Evolutionary conservation across 2,888 invertebrate genomes (phyloP), one percentile per base, ranked within the genome.

Genomic region (Dasypogon diadema): DNA sequence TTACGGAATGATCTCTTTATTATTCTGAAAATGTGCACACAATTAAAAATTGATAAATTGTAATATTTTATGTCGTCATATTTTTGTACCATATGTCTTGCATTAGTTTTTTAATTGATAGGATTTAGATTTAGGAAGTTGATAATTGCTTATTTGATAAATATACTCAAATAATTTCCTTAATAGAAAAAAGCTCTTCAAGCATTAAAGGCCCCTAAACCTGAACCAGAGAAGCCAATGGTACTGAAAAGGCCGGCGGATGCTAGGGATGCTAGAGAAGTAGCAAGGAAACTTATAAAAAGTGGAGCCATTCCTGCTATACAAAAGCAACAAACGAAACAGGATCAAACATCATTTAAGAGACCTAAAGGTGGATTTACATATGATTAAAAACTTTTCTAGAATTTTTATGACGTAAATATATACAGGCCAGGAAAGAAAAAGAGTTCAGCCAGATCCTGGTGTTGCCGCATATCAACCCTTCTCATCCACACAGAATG

Each of bases 281-380:
- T 97, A 24, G 98, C 97, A 0, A 93, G 97, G 75, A 98, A 97
- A 84, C 87, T 98, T n/a, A 91, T 98, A 1, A 96, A 96, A 86
- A 95, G 96, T 79, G 98, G 98, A 8, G 96, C 95, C 68, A 95
- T 96, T 80, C 92, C 93, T 74, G 94, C 95, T 0, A 93, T 93
- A 77, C 92, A 93, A 75, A 95, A 94, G 83, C 93, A 93, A 72
- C 92, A 92, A 34, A 93, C 94, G 55, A 91, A 93, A 80, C 93
- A 95, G 42, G 97, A 97, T 84, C 96, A 96, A 83, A 93, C 93
- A 21, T 92, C 92, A 0, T 98, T 98, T 82, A 98, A 98, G 85
- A 87, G 97, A 72, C 96, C 97, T 0, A 90, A 95, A 83, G 95
- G 83, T 81, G 74, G 10, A n/a, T n/a, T 37, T 68, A 12, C 10